A percentile compares a stretch with the other conserved stretches of the same genome.
phyloP scores from a whole-genome alignment of 1,140 invertebrate species.

The Drosophila kurseongensis region DNA sequence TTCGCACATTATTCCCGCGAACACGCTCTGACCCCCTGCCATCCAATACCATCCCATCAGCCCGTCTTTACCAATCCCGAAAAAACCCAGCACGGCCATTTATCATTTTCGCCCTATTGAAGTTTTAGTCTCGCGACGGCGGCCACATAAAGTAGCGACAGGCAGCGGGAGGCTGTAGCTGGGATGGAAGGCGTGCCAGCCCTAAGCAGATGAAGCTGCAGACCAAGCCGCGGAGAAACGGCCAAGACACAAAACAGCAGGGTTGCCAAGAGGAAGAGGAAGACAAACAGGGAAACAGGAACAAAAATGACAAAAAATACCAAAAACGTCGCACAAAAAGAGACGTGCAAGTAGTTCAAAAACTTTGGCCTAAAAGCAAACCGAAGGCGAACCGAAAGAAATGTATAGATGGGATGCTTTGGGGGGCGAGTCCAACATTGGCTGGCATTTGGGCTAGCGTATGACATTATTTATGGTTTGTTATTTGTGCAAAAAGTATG shows the following conservation, averaged over 20 bases:
- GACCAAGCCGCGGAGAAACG: slow-evolving; percentile 51
- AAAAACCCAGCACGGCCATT: slow-evolving; percentile 72
- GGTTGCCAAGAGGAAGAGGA: slow-evolving; percentile 64
- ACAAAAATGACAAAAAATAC: slow-evolving; percentile 38
- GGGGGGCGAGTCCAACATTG: slow-evolving; percentile 72
- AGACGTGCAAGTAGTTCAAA: slow-evolving; percentile 81
- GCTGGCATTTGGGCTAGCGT: slow-evolving; percentile 77
- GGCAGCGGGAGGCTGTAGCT: slow-evolving; percentile 59
- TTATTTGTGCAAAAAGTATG: slow-evolving; percentile 79
- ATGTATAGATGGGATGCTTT: slow-evolving; percentile 31
- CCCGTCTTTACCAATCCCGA: slow-evolving; percentile 8
- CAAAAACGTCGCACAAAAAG: slow-evolving; percentile 60
- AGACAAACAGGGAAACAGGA: slow-evolving; percentile 21
- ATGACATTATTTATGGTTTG: slow-evolving; percentile 83
- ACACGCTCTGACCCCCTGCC: slow-evolving; percentile 8
- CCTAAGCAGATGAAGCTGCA: slow-evolving; percentile 59
- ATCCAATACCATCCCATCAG: not conserved
- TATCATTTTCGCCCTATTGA: slow-evolving; percentile 82
- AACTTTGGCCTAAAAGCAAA: slow-evolving; percentile 79
- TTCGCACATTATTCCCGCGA: slow-evolving; percentile 53
- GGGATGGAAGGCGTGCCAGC: slow-evolving; percentile 58
- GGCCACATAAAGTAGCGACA: slow-evolving; percentile 76
- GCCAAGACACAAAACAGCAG: slow-evolving; percentile 79
- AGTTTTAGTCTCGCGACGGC: slow-evolving; percentile 75
- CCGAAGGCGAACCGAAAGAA: slow-evolving; percentile 46